Conservation (phyloP, 2,113 vertebrate species). For the Sminthopsis crassicaudata region DNA sequence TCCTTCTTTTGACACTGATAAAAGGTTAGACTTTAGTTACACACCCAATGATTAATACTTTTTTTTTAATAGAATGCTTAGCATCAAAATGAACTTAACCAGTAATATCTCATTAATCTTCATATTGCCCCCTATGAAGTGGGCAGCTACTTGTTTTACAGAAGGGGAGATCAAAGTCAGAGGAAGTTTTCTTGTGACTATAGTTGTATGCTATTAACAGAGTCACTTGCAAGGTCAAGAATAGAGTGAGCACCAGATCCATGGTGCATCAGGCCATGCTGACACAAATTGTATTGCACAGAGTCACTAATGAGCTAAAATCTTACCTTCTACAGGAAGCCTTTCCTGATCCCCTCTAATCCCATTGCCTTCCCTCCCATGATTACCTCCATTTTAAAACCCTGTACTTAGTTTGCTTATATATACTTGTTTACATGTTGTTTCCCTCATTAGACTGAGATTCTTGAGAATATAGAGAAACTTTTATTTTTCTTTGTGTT, state of each 20-base stretch:
- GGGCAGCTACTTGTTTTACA: slow-evolving; percentile 15
- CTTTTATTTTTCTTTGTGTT: background rate
- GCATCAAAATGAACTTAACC: slow-evolving; percentile 30
- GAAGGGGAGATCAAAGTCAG: slow-evolving; percentile 17
- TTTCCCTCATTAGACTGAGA: background rate
- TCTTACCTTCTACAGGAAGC: background rate
- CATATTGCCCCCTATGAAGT: slow-evolving; percentile 7
- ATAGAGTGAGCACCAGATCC: background rate
- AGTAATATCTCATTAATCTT: slow-evolving; percentile 47
- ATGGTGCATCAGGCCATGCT: background rate
- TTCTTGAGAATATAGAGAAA: background rate
- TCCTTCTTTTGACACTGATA: slow-evolving; percentile 5
- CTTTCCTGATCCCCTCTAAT: background rate
- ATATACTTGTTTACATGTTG: background rate
- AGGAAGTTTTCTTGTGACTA: background rate
- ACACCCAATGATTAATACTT: background rate
- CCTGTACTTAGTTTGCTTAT: background rate
- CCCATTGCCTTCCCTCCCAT: background rate
- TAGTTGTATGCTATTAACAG: background rate
- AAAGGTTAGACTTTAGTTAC: slow-evolving; percentile 31
- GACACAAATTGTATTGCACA: background rate
- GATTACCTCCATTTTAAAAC: background rate
- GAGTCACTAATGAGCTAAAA: background rate
- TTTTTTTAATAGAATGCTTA: slow-evolving; percentile 44
- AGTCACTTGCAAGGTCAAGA: background rate